Evolutionary conservation across 2,113 vertebrate genomes (phyloP).

Genomic region (Myrmecophaga tridactyla): DNA sequence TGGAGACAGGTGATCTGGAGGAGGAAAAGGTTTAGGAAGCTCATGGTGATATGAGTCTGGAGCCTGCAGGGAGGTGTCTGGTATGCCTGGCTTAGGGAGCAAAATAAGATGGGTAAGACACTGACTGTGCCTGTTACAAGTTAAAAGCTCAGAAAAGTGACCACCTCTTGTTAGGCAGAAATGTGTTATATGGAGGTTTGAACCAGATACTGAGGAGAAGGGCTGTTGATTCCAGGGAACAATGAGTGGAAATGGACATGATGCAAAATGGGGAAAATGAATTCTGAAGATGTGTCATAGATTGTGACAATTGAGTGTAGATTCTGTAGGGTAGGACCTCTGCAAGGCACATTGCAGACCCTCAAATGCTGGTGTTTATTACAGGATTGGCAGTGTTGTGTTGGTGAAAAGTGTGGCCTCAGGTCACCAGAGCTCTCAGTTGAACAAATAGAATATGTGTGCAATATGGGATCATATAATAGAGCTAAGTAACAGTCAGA

Average conservation of each 20-base stretch:
- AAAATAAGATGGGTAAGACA: not conserved
- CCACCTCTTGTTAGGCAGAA: not conserved
- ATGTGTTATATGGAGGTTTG: not conserved
- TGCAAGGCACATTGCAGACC: not conserved
- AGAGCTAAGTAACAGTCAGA: not conserved
- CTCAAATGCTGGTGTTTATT: not conserved
- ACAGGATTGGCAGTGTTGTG: not conserved
- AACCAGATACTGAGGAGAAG: not conserved
- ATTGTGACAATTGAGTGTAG: not conserved
- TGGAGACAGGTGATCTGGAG: not conserved
- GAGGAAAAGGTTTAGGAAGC: not conserved
- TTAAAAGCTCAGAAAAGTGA: not conserved
- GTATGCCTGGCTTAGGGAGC: not conserved
- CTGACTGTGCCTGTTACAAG: not conserved
- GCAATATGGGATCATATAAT: not conserved
- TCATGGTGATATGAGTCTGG: not conserved
- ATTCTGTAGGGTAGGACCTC: not conserved
- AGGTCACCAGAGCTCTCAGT: no score
- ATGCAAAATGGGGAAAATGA: no score
- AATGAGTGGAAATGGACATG: not conserved
- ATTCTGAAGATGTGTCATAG: not conserved
- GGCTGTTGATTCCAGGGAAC: not conserved
- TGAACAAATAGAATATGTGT: not conserved
- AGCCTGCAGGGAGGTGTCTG: not conserved
- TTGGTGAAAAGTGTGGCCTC: not conserved